Base-by-base conservation (phyloP, 53 echinoderm and acorn worm genomes). In the Stichopus horrens region DNA sequence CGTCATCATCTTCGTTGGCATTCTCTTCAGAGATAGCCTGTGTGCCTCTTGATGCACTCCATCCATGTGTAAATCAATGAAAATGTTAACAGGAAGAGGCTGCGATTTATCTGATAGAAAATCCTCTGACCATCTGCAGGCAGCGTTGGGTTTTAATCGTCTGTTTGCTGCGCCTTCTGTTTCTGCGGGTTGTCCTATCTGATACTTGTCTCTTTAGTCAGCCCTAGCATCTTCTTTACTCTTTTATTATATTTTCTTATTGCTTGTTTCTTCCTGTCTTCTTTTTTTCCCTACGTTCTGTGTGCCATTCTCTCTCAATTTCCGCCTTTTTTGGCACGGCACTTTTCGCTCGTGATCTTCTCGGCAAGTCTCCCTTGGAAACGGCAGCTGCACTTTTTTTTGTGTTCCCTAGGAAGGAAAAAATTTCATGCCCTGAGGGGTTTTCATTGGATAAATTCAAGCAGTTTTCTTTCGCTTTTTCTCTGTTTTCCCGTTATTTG, bases 321-420 rank as follows among this genome's bases (percentile, higher is more conserved):
- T 74, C 54, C 52, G 53, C 74, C 16, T 9, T 71, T 71, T 37
- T 18, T 18, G 6, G 10, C 60, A 73, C 73, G n/a, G 56, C 22
- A 57, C 86, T 58, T 58, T 84, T 63, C 21, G 19, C 7, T 73
- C 57, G 54, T 52, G 54, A 21, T 74, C 89, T 22, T 74, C 74
- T 76, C 55, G 23, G 22, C 66, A 54, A 82, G 56, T 71, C 88
- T 54, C 77, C 21, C 52, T 74, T 73, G 14, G 37, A 76, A 52
- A 73, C 85, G 57, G 75, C 79, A 63, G 74, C 86, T 79, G 76
- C 66, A 57, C 86, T 76, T 76, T 55, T 71, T 59, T 9, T 59
- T 71, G 21, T 56, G 55, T 81, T 81, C 58, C 57, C 22, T 19
- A 81, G 21, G 21, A 81, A 81, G 53, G 14, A 52, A 76, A 76